Evolutionary conservation across 2,888 invertebrate species (phyloP).

Genomic region (Lepetodrilus schrolli): DNA sequence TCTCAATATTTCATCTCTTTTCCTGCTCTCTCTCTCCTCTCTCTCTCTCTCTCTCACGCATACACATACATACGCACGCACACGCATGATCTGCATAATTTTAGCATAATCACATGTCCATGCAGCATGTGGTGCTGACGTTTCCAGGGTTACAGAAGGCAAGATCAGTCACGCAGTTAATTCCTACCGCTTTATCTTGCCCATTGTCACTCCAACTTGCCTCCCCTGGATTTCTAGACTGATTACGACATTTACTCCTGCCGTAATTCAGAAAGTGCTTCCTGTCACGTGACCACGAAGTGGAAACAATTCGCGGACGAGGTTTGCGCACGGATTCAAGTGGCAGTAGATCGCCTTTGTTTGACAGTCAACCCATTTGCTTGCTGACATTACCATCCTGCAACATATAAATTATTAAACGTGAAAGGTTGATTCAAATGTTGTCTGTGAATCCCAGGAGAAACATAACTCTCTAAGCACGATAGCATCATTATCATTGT

Average conservation of each 20-base stretch:
- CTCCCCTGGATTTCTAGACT: not conserved
- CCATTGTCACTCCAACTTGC: not conserved
- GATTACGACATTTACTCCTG: slow-evolving; percentile 4
- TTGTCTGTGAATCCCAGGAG: not conserved
- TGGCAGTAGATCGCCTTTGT: not conserved
- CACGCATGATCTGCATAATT: no score
- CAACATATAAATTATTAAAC: not conserved
- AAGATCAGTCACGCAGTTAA: slow-evolving; percentile 4
- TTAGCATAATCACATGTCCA: no score
- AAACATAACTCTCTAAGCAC: no score
- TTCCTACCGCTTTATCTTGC: not conserved
- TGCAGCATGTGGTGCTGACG: not conserved
- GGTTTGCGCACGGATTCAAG: not conserved
- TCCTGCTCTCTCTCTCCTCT: no score
- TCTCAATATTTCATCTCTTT: no score
- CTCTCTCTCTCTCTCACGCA: no score
- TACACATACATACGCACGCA: no score
- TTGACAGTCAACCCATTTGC: not conserved
- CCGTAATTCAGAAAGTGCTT: not conserved
- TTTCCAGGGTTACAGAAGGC: not conserved
- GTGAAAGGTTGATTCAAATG: not conserved
- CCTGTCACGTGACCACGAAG: not conserved
- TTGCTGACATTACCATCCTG: not conserved
- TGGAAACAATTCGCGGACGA: not conserved
- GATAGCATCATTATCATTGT: no score